Percentiles rank a stretch among this genome's conserved stretches.
phyloP scores from a whole-genome alignment of 2,888 invertebrate genomes.

The Fragum whitleyi region DNA sequence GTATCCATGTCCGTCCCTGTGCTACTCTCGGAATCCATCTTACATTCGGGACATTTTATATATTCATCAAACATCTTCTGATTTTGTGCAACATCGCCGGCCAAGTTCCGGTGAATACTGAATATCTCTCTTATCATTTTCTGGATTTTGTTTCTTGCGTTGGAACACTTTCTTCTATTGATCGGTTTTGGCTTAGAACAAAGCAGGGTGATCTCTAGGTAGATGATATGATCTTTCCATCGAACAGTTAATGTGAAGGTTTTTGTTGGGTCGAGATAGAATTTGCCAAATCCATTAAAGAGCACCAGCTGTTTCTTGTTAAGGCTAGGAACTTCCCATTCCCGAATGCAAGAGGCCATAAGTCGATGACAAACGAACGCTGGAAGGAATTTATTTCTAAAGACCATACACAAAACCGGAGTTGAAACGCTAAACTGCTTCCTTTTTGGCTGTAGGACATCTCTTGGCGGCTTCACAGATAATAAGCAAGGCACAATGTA shows the following conservation, averaged over 20 bases:
- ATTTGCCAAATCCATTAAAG: constrained; percentile 15
- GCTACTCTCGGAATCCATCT: not conserved
- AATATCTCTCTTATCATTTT: not conserved
- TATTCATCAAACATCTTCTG: not conserved
- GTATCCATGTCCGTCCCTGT: not conserved
- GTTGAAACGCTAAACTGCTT: not conserved
- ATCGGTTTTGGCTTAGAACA: not conserved
- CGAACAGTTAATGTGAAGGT: not conserved
- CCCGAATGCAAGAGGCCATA: not conserved
- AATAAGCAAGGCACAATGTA: constrained; percentile 14
- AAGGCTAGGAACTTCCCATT: not conserved
- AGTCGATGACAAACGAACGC: constrained; percentile 8
- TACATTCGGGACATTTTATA: not conserved
- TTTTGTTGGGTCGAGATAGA: not conserved
- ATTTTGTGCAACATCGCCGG: not conserved
- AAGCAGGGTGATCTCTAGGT: not conserved
- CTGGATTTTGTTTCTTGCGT: not conserved
- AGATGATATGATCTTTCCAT: constrained; percentile 18
- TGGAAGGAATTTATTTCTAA: not conserved
- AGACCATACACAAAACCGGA: constrained; percentile 5
- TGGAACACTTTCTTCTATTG: not conserved
- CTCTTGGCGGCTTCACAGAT: not conserved
- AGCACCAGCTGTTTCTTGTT: not conserved
- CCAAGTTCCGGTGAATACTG: not conserved
- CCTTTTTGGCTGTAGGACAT: not conserved